phyloP scores from a whole-genome alignment of 2,888 invertebrate species.

The Hipparchia sbordonii region DNA sequence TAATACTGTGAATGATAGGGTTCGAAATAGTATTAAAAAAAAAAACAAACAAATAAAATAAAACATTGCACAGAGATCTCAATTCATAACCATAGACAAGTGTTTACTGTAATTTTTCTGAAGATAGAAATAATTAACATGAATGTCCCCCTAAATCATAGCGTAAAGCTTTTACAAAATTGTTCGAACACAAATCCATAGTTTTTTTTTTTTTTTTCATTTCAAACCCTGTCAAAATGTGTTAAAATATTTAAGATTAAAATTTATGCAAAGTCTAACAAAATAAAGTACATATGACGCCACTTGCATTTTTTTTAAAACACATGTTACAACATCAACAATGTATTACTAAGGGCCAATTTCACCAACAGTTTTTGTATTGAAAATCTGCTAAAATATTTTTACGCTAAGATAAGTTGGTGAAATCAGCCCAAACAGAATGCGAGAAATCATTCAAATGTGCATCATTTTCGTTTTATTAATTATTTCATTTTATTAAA shows the following conservation, averaged over 20 bases:
- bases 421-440: neutral
- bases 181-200: neutral
- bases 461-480: neutral
- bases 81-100: neutral
- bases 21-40: slow-evolving; percentile 2
- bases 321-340: too few species aligned
- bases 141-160: neutral
- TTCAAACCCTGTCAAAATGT: slow-evolving; percentile 11
- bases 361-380: too few species aligned
- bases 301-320: neutral
- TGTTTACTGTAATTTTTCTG: too few species aligned
- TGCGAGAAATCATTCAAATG: neutral
- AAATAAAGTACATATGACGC: neutral
- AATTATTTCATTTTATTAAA: neutral
- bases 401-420: too few species aligned
- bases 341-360: too few species aligned
- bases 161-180: neutral
- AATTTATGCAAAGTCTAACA: slow-evolving; percentile 8
- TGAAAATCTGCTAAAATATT: too few species aligned
- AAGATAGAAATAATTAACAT: too few species aligned
- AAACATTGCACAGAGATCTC: neutral
- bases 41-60: neutral
- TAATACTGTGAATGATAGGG: slow-evolving; percentile 59
- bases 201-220: neutral
- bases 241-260: neutral